These are phyloP conservation scores for Solenopsis fugax DNA, from an alignment of 1,140 invertebrate genomes.

Conservation along the genomic window DNA sequence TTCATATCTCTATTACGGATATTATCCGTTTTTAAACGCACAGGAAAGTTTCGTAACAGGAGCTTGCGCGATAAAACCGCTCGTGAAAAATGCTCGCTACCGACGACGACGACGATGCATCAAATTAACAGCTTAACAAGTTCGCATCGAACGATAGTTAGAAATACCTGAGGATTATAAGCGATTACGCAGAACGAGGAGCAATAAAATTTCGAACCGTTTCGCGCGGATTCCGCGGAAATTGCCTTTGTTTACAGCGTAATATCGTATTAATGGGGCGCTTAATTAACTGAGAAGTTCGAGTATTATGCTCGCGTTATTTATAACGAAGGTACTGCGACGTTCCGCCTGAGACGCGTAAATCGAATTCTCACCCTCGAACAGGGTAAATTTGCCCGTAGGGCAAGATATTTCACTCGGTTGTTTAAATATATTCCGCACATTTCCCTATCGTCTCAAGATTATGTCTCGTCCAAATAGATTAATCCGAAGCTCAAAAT, in stretches of 20 bases:
- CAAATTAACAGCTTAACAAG: conserved; percentile 52
- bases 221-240: conserved; percentile 17
- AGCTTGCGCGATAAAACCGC: conserved; percentile 21
- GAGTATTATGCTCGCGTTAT: conserved; percentile 43
- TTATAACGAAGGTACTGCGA: conserved; percentile 34
- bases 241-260: conserved; percentile 38
- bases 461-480: conserved; percentile 9
- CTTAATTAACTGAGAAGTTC: conserved; percentile 33
- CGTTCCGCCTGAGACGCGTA: background rate
- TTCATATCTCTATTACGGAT: background rate
- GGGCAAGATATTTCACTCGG: background rate
- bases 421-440: conserved; percentile 1
- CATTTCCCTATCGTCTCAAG: background rate
- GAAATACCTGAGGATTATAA: conserved; percentile 37
- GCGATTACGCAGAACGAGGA: conserved; percentile 17
- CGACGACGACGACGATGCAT: conserved; percentile 28
- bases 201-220: conserved; percentile 32
- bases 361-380: background rate
- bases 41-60: conserved; percentile 31
- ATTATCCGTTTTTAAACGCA: conserved; percentile 30
- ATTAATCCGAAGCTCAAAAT: background rate
- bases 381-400: background rate
- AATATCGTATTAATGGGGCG: conserved; percentile 36
- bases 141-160: conserved; percentile 36
- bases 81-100: conserved; percentile 25